phyloP scores from a whole-genome alignment of 2,113 vertebrate genomes.

The Kobus ellipsiprymnus region DNA sequence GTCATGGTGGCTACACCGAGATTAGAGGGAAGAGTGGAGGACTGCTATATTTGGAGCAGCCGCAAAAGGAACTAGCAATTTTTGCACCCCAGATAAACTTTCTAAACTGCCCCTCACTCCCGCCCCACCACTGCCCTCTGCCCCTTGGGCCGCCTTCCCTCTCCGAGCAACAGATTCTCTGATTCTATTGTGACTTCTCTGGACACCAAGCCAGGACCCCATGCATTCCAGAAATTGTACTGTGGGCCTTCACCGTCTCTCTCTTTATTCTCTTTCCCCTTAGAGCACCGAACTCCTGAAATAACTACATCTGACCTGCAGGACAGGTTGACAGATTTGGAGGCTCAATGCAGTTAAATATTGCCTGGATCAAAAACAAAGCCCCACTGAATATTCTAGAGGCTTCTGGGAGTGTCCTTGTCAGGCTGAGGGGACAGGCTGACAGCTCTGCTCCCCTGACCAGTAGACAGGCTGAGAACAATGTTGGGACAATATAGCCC shows the following conservation, averaged over 20 bases:
- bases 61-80: conserved; percentile 59
- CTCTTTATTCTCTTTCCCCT: neutral
- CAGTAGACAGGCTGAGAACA: neutral
- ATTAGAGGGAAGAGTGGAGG: conserved; percentile 37
- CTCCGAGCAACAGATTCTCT: neutral
- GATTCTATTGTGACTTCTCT: neutral
- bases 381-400: neutral
- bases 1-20: neutral
- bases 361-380: neutral
- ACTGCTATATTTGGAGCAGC: conserved; percentile 55
- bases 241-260: neutral
- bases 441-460: neutral
- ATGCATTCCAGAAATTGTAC: neutral
- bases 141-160: neutral
- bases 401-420: neutral
- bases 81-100: conserved; percentile 22
- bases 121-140: neutral
- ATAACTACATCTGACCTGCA: neutral
- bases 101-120: neutral
- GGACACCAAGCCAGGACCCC: neutral
- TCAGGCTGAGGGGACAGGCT: neutral
- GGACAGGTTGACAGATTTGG: neutral
- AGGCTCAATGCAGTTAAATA: neutral
- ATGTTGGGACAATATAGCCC: neutral
- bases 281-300: neutral